Base-by-base conservation (phyloP, 2,113 vertebrate genomes). In the Equus przewalskii region DNA sequence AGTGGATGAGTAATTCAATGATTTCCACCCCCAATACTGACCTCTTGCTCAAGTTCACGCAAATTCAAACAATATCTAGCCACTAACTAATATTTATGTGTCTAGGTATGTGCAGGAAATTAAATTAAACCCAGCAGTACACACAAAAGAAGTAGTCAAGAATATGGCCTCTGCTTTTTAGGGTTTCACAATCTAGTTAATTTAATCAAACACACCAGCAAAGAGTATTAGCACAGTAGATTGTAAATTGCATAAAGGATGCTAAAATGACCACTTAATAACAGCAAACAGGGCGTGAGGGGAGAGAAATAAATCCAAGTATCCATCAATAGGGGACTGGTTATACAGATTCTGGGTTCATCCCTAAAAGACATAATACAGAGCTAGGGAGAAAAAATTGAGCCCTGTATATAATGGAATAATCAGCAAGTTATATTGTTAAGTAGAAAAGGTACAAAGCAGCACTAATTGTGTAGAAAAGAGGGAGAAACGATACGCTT, bases 301-400 rank as follows among this genome's bases (percentile, higher is more conserved):
- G 10, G 1, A 6, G 30, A 16, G 19, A 44, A 81, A 49, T 28
- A 80, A 91, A 85, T 49, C n/a, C 26, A 88, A 72, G 58, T 7
- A 80, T 65, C 46, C 11, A 62, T 78, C 30, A 89, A 65, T 5
- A 91, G 54, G 22, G 21, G 11, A 33, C 19, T 26, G 21, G 41
- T 89, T 88, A 69, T 36, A 18, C 51, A 96, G 94, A 89, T 70
- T 92, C n/a, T 41, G 36, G 30, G 15, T 62, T 90, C 24, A 41
- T 36, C 7, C 6, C n/a, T 91, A 91, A 96, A 67, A 87, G 54
- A 73, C 41, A 62, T n/a, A 65, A 54, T 70, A 41, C 3, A 33
- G 0, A 82, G 14, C 22, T 67, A 4, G 21, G 7, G 44, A 26
- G 3, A 1, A 28, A 36, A 49, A 76, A 78, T 6, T 56, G n/a